Base-by-base conservation (phyloP, 2,797 vertebrate species). In the Aulostomus chinensis region DNA sequence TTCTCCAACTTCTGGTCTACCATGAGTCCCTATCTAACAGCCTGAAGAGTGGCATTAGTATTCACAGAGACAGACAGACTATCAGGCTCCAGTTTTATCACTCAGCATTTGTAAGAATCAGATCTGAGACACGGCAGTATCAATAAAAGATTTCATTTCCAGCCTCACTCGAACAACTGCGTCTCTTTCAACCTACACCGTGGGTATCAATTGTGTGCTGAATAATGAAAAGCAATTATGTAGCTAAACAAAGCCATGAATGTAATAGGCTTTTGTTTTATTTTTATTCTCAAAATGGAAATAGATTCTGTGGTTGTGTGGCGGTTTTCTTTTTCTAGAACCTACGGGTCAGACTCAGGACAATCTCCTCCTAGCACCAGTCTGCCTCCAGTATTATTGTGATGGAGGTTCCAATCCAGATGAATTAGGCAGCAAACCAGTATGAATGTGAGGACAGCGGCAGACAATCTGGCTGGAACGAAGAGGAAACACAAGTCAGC, bases 161-260 rank as follows among this genome's bases (percentile, higher is more conserved):
- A 84, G 70, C 83, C 68, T 85, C 76, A 83, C 71, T 81, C 57
- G 37, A 88, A 85, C 88, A 89, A 88, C 85, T 81, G 82, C 52
- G 72, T 65, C 72, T 84, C 85, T 87, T 89, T 89, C 85, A 89
- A 71, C 87, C 77, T 69, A 86, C 85, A 80, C 79, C 75, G 73
- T 76, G 68, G 82, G 84, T 90, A 90, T 87, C 86, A 85, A 86
- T 82, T 86, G 84, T 85, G 83, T 76, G 38, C 64, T 81, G 76
- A 90, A 89, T 91, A 91, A 90, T 89, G 87, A 90, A 92, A 87
- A 80, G 84, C 88, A 90, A 89, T 91, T 90, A 91, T 85, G 83
- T 77, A 64, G 85, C 85, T 85, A 90, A 88, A 90, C 85, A 89
- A 89, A 90, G 82, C 85, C 73, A 18, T 17, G 53, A 59, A 36